These are phyloP conservation scores for Hafferia zeledoni DNA, from an alignment of 2,797 vertebrate species.

Conservation along the genomic window DNA sequence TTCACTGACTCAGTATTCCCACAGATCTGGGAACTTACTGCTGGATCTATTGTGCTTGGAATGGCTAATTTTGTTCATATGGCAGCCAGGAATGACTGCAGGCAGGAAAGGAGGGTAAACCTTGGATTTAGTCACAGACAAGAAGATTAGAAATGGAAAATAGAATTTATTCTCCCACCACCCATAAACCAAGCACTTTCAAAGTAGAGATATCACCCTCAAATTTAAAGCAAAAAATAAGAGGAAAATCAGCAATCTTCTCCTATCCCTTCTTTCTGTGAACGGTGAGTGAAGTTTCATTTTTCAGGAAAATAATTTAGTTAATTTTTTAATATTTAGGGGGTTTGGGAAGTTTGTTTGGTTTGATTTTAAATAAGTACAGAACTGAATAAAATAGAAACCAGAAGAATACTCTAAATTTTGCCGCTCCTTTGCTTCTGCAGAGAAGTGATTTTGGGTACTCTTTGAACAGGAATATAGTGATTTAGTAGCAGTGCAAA, in stretches of 20 bases:
- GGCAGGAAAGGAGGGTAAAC: neutral
- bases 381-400: neutral
- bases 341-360: accelerated
- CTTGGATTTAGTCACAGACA: neutral
- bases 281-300: neutral
- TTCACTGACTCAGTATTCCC: neutral
- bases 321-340: neutral
- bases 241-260: neutral
- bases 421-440: neutral
- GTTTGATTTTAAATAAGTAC: neutral
- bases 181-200: neutral
- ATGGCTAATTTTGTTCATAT: neutral
- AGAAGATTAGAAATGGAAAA: conserved; percentile 30
- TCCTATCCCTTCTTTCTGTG: neutral
- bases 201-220: neutral
- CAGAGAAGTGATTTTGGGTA: neutral
- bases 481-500: neutral
- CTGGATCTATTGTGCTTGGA: neutral
- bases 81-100: neutral
- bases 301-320: neutral
- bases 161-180: neutral
- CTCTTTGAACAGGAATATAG: neutral
- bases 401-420: neutral
- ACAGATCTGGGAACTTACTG: neutral
- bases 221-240: neutral